These are phyloP conservation scores for Guaruba guarouba DNA, from an alignment of 2,113 vertebrate species.

Conservation along the genomic window DNA sequence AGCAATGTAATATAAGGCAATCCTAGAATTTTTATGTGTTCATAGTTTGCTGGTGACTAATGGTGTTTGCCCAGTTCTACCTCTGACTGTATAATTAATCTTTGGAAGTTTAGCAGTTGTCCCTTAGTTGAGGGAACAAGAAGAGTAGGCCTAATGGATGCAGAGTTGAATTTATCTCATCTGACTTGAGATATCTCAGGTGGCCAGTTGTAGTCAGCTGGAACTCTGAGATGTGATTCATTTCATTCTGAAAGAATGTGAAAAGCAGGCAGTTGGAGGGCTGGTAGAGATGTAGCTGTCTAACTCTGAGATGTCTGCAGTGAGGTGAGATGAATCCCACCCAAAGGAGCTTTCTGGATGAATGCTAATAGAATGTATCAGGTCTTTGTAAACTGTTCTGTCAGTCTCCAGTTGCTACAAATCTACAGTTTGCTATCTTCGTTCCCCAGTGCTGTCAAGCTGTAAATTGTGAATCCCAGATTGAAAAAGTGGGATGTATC, in stretches of 20 bases:
- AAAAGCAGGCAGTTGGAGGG: neutral
- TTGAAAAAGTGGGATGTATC: neutral
- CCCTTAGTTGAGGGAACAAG: neutral
- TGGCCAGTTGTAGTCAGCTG: neutral
- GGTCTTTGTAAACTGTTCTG: neutral
- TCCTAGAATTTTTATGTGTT: neutral
- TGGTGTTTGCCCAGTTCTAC: neutral
- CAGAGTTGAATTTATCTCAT: neutral
- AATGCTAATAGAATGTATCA: neutral
- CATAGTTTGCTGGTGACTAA: slow-evolving; percentile 10
- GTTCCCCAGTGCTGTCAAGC: neutral
- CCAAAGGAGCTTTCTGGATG: neutral
- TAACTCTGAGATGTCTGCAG: neutral
- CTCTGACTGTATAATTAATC: neutral
- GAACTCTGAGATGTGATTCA: neutral
- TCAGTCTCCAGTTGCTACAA: neutral
- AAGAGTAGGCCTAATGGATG: neutral
- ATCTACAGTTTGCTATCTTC: neutral
- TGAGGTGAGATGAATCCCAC: neutral
- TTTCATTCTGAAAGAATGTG: neutral
- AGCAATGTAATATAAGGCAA: neutral
- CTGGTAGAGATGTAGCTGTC: neutral
- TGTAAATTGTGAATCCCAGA: neutral
- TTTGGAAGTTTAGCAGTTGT: neutral
- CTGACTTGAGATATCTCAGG: neutral